These are phyloP conservation scores for Drosophila mauritiana DNA, from an alignment of 1,140 invertebrate genomes.

Conservation along the genomic window DNA sequence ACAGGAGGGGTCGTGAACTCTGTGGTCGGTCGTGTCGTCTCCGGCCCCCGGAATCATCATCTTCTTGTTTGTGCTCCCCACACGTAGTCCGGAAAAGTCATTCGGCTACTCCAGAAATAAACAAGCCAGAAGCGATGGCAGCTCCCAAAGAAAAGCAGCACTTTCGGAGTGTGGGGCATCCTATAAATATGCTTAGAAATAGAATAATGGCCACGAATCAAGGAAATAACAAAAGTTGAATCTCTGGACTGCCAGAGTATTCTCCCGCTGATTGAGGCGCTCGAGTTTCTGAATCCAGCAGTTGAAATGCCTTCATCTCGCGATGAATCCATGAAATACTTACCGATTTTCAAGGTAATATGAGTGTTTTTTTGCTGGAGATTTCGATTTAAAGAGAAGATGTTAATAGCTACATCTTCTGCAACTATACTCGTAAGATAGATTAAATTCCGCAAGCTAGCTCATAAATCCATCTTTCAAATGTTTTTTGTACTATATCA, in stretches of 20 bases:
- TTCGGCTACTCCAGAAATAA: conserved; percentile 81
- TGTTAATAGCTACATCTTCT: too few species aligned
- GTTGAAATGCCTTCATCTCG: neutral
- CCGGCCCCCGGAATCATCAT: conserved; percentile 9
- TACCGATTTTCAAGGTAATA: neutral
- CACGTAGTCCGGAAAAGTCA: conserved; percentile 77
- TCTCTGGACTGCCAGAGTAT: conserved; percentile 9
- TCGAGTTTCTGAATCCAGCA: conserved; percentile 2
- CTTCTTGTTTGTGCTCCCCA: conserved; percentile 70
- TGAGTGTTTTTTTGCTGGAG: neutral
- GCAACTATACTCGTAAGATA: too few species aligned
- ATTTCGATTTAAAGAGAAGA: neutral
- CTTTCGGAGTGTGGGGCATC: conserved; percentile 36
- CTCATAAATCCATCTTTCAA: conserved; percentile 33
- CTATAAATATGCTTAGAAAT: conserved; percentile 71
- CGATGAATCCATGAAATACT: conserved; percentile 3
- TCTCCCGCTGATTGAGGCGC: conserved; percentile 56
- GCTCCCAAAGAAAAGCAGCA: conserved; percentile 21
- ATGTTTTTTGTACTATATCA: conserved; percentile 8
- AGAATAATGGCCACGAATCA: conserved; percentile 48
- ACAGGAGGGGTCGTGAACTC: conserved; percentile 71
- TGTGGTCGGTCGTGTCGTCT: conserved; percentile 26
- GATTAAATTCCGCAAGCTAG: too few species aligned
- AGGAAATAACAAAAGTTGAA: conserved; percentile 29
- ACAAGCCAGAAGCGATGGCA: conserved; percentile 46